Conservation (phyloP, 2,888 invertebrate genomes). For the Drosophila mayaguana region DNA sequence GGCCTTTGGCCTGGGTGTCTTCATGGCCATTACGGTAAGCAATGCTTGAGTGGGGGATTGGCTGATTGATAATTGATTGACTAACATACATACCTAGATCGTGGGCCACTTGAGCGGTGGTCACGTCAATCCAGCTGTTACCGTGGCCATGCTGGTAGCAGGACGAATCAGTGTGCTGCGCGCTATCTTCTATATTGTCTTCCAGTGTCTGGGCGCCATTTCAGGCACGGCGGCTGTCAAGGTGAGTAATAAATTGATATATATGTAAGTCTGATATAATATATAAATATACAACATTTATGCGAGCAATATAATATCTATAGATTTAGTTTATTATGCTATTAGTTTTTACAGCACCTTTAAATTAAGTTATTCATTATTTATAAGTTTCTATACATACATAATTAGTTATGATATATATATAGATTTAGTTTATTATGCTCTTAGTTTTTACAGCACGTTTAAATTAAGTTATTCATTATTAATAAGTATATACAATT, state of each 20-base stretch:
- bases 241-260: constrained; percentile 81
- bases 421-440: too few species aligned
- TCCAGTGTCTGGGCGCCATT: constrained; percentile 93
- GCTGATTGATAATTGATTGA: not conserved
- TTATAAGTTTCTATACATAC: too few species aligned
- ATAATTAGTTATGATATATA: too few species aligned
- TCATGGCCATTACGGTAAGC: constrained; percentile 91
- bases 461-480: too few species aligned
- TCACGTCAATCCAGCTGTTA: constrained; percentile 97
- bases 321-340: too few species aligned
- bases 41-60: not conserved
- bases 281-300: not conserved
- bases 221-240: constrained; percentile 91
- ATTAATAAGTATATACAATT: too few species aligned
- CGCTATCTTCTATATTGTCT: constrained; percentile 91
- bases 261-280: too few species aligned
- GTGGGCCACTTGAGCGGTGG: constrained; percentile 95
- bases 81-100: constrained; percentile 86
- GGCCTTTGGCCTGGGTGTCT: constrained; percentile 94
- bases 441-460: too few species aligned
- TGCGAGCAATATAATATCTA: too few species aligned
- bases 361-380: too few species aligned
- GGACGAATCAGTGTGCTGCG: constrained; percentile 92
- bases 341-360: too few species aligned
- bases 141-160: constrained; percentile 91